Evolutionary conservation across 2,797 vertebrate genomes (phyloP), one percentile per base, ranked within the genome.

Genomic region (Myoxocephalus aenaeus): DNA sequence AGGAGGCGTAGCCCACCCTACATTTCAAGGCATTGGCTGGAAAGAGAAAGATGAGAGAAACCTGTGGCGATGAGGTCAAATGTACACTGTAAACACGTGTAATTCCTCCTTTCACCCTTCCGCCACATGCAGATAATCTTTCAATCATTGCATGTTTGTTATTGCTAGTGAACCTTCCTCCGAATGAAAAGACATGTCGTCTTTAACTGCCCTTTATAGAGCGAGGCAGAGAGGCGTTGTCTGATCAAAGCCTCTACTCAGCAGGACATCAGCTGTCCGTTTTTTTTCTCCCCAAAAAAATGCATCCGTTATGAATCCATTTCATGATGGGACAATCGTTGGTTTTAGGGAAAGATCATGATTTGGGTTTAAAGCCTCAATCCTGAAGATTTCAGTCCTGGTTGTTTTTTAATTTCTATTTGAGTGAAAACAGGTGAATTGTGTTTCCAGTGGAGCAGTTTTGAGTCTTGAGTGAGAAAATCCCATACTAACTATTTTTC

Each of bases 1-100:
- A 61, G 75, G 79, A 75, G 66, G 11, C 2, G 17, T 42, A 22
- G 65, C 22, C 51, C 63, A 27, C 62, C 62, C 18, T 75, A 64
- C 9, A 53, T 70, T 70, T 73, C 9, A 18, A 74, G 36, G 56
- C 56, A 27, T 2, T 11, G 25, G 40, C 51, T 42, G 34, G 14
- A 56, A 40, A 58, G 51, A 40, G 15, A 77, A 63, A 18, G 38
- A 57, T 17, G 20, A 42, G 51, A 44, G 29, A 53, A 68, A 65
- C 29, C 59, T 73, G 63, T 13, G 18, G 63, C 8, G 51, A 57
- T 13, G 20, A 71, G 15, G 38, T 38, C 18, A 44, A 46, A 62
- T 34, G 25, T 44, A 0, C 44, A 29, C 18, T 7, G 25, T 34
- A 44, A 74, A 40, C 1, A 14, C 15, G 5, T 9, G 2, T 14